Percentiles rank a stretch among this genome's conserved stretches.
Conservation (phyloP, 2,797 vertebrate genomes). For the Myoxocephalus aenaeus region DNA sequence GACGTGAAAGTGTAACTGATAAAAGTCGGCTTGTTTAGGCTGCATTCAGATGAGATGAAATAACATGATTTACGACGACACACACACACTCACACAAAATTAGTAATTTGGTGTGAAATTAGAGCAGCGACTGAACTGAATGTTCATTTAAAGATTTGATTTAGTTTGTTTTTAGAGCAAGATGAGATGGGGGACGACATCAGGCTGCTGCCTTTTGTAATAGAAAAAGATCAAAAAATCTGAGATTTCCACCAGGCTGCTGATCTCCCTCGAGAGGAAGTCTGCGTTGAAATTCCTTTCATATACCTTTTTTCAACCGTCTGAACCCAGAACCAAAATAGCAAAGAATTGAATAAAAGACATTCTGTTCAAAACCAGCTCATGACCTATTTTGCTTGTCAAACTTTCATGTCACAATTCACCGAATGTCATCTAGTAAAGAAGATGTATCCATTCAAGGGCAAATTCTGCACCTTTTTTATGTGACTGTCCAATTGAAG, state of each 20-base stretch:
- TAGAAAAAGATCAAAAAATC: slow-evolving; percentile 18
- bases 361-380: slow-evolving; percentile 22
- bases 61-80: slow-evolving; percentile 23
- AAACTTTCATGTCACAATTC: background rate
- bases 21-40: background rate
- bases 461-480: background rate
- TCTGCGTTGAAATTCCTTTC: background rate
- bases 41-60: slow-evolving; percentile 17
- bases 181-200: slow-evolving; percentile 34
- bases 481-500: background rate
- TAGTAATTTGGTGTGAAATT: slow-evolving; percentile 26
- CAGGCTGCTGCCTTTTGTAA: slow-evolving; percentile 17
- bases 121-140: slow-evolving; percentile 26
- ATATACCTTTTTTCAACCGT: background rate
- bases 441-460: background rate
- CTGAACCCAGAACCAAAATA: slow-evolving; percentile 32
- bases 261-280: slow-evolving; percentile 3
- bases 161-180: slow-evolving; percentile 38
- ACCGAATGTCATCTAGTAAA: background rate
- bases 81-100: background rate
- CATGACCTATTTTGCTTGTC: slow-evolving; percentile 31
- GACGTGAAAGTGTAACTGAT: slow-evolving; percentile 6
- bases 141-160: slow-evolving; percentile 1
- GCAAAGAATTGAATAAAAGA: slow-evolving; percentile 39
- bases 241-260: slow-evolving; percentile 2